These are phyloP conservation scores for Pan troglodytes DNA, from an alignment of 2,113 vertebrate genomes.

Conservation along the genomic window NHGRI_mPanTro3-v2.1_pri NC_072402.2:100521001-100521500, in stretches of 20 bases:
- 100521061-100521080: not conserved
- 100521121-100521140: not conserved
- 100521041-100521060: not conserved
- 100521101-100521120: not conserved
- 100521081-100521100: not conserved
- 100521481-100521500: not conserved
- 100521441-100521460: not conserved
- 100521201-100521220: not conserved
- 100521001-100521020: not conserved
- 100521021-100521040: not conserved
- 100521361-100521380: not conserved
- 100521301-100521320: not conserved
- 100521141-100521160: not conserved
- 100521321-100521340: not conserved
- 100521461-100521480: not conserved
- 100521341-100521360: not conserved
- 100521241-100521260: not conserved
- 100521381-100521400: not conserved
- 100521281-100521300: not conserved
- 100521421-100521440: not conserved
- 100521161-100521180: constrained; percentile 16
- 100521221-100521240: not conserved
- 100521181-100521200: not conserved
- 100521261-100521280: not conserved
- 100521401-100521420: not conserved